Evolutionary conservation across 2,888 invertebrate genomes (phyloP), one percentile per base, ranked within the genome.

Genomic region (Steinernema scapterisci): DNA sequence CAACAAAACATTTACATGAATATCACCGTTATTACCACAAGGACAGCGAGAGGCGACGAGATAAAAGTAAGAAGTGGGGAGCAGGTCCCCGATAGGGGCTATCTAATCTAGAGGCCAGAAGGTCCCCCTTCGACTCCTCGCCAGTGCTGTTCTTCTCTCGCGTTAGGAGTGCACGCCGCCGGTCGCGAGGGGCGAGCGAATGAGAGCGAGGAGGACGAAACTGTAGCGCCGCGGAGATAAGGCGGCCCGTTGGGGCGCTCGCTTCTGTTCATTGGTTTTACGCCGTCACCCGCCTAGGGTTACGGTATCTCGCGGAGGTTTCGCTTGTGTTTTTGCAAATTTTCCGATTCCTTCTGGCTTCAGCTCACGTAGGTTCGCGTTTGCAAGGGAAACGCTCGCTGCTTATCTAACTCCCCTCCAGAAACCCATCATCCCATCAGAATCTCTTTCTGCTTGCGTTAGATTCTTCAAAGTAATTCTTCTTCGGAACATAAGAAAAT

Each of bases 1-100:
- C 63, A 63, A 63, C 63, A 63, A 63, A 63, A 63, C 63, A 63
- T 63, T 63, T 63, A 63, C 63, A 63, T 63, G 27, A 63, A 63
- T 63, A 63, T 38, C 38, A 6, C 63, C 63, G 27, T 63, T 63
- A 63, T 63, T 63, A 63, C 63, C 63, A 48, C n/a, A 16, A 48
- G 48, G 48, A 48, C n/a, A 48, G 48, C 48, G 19, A 19, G 48
- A 16, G 38, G 21, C 9, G 63, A 63, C 31, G 27, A 25, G 63
- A 63, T 63, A 63, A 63, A 63, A 63, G 63, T 63, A 63, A 63
- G 63, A 63, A 63, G 63, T 63, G 31, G 31, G 16, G 27, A 48
- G 52, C 19, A 52, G 23, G 52, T 19, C 52, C 52, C 21, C 52
- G 52, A 52, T 52, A 52, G 52, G 48, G 54, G 63, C 63, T 63